phyloP scores from a whole-genome alignment of 2,113 vertebrate species.

The Sebastes schlegelii region DNA sequence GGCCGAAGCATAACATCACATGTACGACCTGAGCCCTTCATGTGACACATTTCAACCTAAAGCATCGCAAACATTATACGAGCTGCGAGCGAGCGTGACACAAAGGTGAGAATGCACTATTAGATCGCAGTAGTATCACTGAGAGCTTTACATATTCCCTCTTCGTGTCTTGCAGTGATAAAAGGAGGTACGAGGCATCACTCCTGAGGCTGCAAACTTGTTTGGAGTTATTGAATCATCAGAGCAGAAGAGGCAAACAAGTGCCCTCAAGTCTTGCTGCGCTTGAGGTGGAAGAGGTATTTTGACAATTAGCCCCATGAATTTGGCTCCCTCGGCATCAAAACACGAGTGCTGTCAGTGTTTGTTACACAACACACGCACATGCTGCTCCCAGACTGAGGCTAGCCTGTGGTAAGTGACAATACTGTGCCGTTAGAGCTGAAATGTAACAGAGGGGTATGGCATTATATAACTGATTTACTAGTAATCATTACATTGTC shows the following conservation, averaged over 20 bases:
- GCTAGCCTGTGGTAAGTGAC: constrained; percentile 31
- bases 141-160: constrained; percentile 48
- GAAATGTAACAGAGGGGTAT: neutral
- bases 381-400: constrained; percentile 32
- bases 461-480: neutral
- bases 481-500: neutral
- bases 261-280: constrained; percentile 79
- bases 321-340: constrained; percentile 74
- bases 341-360: constrained; percentile 76
- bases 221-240: constrained; percentile 80
- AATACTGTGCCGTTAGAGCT: constrained; percentile 1
- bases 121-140: constrained; percentile 34
- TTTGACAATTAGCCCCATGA: constrained; percentile 81
- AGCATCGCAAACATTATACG: constrained; percentile 9
- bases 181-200: constrained; percentile 85
- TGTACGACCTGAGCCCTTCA: neutral
- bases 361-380: constrained; percentile 61
- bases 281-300: constrained; percentile 73
- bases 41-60: constrained; percentile 13
- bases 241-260: constrained; percentile 80
- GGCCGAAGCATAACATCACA: constrained; percentile 11
- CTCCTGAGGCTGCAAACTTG: constrained; percentile 77
- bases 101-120: constrained; percentile 40
- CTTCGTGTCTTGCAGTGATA: constrained; percentile 82
- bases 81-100: neutral